Evolutionary conservation across 2,888 invertebrate species (phyloP), one percentile per base, ranked within the genome.

Genomic region (Apotomis betuletana): DNA sequence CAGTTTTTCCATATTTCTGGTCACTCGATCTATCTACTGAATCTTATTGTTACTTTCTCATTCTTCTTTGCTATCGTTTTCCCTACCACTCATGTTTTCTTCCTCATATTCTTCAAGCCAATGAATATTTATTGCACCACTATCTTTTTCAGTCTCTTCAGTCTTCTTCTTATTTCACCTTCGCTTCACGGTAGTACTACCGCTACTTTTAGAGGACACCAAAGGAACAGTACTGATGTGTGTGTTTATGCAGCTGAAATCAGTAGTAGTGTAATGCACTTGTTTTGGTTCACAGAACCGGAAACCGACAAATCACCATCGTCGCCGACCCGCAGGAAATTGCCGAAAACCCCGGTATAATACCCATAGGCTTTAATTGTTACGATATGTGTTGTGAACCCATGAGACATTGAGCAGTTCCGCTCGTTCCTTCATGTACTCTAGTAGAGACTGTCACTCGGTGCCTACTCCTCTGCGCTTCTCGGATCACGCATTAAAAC

Each of bases 271-370:
- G 83, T 85, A 85, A 87, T 83, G 79, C 85, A 84, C 82, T 87
- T 88, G 76, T 90, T 91, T 90, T 89, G 86, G 82, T 91, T 89
- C 90, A 83, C 96, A 97, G 97, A 97, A 94, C 95, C 96, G 81
- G 97, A 97, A 89, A 94, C 95, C 87, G 97, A 97, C 92, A 97
- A 97, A 95, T 95, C 96, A 84, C 97, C 97, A 86, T 96, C 97
- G 80, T 97, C 97, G 86, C 97, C 97, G 85, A 97, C 98, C 80
- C 95, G 97, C 95, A 96, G 98, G 95, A 98, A 98, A 96, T 95
- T 98, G 94, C 98, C 98, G 92, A 98, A 98, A 96, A 98, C 98
- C 93, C 98, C 98, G 96, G 98, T 98, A 97, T 97, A 97, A 97
- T 96, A 94, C 94, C 89, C 90, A 93, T 93, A 92, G 91, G 91